Conservation (phyloP, 2,113 vertebrate genomes). For the Barnardius zonarius region DNA sequence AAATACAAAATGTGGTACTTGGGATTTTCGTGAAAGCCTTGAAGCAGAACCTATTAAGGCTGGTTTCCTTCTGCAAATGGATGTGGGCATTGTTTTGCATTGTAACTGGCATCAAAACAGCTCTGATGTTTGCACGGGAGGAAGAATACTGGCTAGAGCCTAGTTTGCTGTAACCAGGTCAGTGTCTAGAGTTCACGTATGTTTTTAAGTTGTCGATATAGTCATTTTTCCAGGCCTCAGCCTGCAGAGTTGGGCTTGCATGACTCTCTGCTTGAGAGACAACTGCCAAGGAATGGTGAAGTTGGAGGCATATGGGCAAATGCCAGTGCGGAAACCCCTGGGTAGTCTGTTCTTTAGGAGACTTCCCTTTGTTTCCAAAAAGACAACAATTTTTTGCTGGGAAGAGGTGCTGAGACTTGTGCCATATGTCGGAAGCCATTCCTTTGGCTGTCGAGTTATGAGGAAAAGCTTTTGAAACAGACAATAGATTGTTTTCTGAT, state of each 20-base stretch:
- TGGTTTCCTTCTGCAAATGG: background rate
- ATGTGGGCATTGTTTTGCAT: background rate
- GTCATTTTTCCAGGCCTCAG: background rate
- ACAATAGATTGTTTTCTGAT: background rate
- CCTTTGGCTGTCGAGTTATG: background rate
- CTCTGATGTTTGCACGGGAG: background rate
- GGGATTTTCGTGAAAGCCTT: background rate
- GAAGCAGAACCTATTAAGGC: background rate
- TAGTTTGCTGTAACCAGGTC: background rate
- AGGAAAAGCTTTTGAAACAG: background rate
- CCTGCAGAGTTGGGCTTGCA: background rate
- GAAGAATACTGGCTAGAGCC: background rate
- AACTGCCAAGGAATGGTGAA: background rate
- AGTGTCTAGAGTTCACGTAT: background rate
- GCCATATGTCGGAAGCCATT: background rate
- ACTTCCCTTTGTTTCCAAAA: background rate
- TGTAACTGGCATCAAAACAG: background rate
- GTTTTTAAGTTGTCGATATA: background rate
- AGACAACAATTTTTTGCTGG: background rate
- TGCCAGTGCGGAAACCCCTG: background rate
- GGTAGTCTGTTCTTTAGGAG: background rate
- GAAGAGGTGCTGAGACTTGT: background rate
- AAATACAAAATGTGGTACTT: background rate
- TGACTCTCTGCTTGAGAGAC: background rate
- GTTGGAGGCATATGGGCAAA: background rate